phyloP scores from a whole-genome alignment of 1,140 invertebrate genomes.

The Anastrepha obliqua region DNA sequence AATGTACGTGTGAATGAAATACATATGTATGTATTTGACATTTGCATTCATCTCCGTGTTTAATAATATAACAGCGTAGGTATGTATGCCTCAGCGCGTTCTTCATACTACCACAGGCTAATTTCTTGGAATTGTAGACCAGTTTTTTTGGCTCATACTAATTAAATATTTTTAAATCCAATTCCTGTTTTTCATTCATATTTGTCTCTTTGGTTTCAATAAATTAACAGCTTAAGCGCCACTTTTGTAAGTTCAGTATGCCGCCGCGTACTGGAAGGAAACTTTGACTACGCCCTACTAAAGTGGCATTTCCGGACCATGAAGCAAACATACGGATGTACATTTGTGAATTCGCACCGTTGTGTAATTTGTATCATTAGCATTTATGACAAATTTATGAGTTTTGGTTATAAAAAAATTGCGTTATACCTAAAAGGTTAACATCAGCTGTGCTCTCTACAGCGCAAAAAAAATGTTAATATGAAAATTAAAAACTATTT shows the following conservation, averaged over 20 bases:
- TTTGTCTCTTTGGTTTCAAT: conserved; percentile 28
- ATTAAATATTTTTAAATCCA: neutral
- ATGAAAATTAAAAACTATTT: too few relatives aligned
- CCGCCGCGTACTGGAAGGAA: neutral
- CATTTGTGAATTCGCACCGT: neutral
- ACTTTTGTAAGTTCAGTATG: conserved; percentile 21
- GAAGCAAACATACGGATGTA: neutral
- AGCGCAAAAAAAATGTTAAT: too few relatives aligned
- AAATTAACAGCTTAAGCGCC: conserved; percentile 55
- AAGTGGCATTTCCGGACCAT: conserved; percentile 21
- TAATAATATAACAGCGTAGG: neutral
- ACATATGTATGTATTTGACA: neutral
- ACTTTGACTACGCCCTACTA: neutral
- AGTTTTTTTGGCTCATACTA: conserved; percentile 5
- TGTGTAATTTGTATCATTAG: conserved; percentile 11
- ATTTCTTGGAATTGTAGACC: conserved; percentile 30
- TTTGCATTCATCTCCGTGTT: neutral
- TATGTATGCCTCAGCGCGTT: neutral
- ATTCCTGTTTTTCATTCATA: neutral
- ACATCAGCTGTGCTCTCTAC: too few relatives aligned
- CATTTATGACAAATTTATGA: neutral
- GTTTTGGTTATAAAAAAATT: too few relatives aligned
- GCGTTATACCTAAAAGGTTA: too few relatives aligned
- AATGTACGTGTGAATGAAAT: neutral
- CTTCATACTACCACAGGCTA: neutral